A percentile compares a stretch with the other conserved stretches of the same genome.
Evolutionary conservation across 92 coral and sea anemone species (phyloP).

Genomic region (Desmophyllum pertusum): DNA sequence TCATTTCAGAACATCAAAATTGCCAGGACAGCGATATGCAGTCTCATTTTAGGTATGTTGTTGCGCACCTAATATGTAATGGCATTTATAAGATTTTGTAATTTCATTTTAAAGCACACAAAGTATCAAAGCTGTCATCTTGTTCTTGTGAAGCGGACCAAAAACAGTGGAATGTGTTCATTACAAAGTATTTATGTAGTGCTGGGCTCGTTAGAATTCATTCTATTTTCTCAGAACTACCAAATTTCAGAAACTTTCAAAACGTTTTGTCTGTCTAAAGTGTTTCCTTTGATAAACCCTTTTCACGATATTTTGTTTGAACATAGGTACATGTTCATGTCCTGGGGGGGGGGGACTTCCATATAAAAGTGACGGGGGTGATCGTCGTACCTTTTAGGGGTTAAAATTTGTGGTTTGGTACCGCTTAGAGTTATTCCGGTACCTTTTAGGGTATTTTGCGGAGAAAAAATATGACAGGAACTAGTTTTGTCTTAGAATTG

Average conservation of each 20-base stretch:
- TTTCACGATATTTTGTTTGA: neutral
- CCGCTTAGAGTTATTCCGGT: too few relatives aligned
- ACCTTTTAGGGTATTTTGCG: too few relatives aligned
- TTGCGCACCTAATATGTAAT: neutral
- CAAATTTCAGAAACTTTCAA: neutral
- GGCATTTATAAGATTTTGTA: neutral
- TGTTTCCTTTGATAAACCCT: neutral
- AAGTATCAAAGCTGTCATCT: neutral
- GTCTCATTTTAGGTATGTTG: constrained; percentile 85
- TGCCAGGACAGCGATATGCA: constrained; percentile 98
- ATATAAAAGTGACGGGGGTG: too few relatives aligned
- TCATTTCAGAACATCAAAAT: constrained; percentile 97
- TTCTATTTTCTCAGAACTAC: neutral
- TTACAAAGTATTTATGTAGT: neutral
- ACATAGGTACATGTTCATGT: too few relatives aligned
- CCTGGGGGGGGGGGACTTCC: too few relatives aligned
- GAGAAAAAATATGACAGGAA: too few relatives aligned
- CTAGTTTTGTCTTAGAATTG: too few relatives aligned
- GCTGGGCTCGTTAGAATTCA: neutral
- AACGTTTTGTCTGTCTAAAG: neutral
- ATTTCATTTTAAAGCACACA: neutral
- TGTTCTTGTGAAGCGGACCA: neutral
- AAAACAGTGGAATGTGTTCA: neutral
- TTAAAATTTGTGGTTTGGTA: too few relatives aligned
- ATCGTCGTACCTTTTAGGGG: too few relatives aligned